A percentile compares a stretch with the other conserved stretches of the same genome.
Evolutionary conservation across 2,113 vertebrate genomes (phyloP).

Genomic region (Melanocharis versteri): DNA sequence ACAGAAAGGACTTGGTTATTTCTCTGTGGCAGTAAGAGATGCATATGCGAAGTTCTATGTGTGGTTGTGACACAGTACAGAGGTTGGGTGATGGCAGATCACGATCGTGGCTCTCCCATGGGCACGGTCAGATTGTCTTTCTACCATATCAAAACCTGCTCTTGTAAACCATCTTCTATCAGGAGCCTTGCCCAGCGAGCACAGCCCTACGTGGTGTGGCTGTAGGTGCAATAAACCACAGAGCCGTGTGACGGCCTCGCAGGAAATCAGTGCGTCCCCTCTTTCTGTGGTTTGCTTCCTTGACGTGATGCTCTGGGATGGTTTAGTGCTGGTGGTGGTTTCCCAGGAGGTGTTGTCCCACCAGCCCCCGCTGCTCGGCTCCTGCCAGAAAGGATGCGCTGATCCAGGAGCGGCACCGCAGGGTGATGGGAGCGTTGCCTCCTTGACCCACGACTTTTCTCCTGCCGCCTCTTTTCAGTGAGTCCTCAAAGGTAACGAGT

Average conservation of each 20-base stretch:
- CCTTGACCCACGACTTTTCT: not conserved
- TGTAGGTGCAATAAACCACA: not conserved
- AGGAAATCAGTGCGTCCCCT: not conserved
- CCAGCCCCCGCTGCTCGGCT: rapidly evolving
- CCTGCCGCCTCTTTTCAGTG: not conserved
- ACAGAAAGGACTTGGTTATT: not conserved
- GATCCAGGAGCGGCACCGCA: not conserved
- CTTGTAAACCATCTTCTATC: not conserved
- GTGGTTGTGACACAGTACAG: not conserved
- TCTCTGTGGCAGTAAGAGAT: not conserved
- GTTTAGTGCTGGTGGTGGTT: not conserved
- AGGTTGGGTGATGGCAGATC: not conserved
- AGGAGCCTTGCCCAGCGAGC: rapidly evolving
- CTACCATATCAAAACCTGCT: not conserved
- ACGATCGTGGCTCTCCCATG: rapidly evolving
- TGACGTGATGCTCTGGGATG: rapidly evolving
- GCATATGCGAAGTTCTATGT: not conserved
- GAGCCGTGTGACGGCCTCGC: rapidly evolving
- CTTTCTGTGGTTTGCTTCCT: not conserved
- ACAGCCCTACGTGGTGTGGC: rapidly evolving
- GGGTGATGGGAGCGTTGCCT: not conserved
- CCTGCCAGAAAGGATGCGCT: rapidly evolving
- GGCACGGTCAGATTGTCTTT: rapidly evolving
- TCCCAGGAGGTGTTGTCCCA: not conserved
- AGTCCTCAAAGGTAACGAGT: not conserved